Conservation (phyloP, 2,888 invertebrate species). For the Orthosia gracilis region DNA sequence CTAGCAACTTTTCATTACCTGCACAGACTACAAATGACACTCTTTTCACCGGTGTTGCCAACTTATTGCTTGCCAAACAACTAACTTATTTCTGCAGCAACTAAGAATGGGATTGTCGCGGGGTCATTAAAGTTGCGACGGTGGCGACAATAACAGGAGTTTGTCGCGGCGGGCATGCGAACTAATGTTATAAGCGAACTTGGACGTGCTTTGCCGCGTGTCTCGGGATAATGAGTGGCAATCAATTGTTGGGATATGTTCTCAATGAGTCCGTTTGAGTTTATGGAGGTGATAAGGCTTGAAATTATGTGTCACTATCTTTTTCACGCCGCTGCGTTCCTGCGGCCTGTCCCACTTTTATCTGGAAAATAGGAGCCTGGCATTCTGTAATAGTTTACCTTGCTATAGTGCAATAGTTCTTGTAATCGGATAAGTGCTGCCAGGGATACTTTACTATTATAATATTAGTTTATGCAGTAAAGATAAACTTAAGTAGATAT, state of each 20-base stretch:
- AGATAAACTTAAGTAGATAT: too few species aligned
- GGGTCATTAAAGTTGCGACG: slow-evolving; percentile 55
- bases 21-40: slow-evolving; percentile 51
- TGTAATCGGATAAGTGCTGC: too few species aligned
- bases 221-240: slow-evolving; percentile 15
- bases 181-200: slow-evolving; percentile 41
- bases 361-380: too few species aligned
- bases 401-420: too few species aligned
- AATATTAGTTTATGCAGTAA: too few species aligned
- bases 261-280: background rate
- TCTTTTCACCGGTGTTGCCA: slow-evolving; percentile 35
- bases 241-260: background rate
- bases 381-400: too few species aligned
- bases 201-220: slow-evolving; percentile 15
- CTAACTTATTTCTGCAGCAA: slow-evolving; percentile 50
- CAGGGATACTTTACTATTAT: too few species aligned
- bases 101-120: slow-evolving; percentile 51
- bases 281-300: background rate
- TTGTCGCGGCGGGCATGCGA: slow-evolving; percentile 20
- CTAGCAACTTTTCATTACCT: slow-evolving; percentile 49
- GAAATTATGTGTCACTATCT: too few species aligned
- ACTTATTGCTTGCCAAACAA: slow-evolving; percentile 59
- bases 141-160: slow-evolving; percentile 52
- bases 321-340: too few species aligned
- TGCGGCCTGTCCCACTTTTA: too few species aligned